These are phyloP conservation scores for Auanema sp. DNA, from an alignment of 2,888 invertebrate genomes.

Conservation along the genomic window DNA sequence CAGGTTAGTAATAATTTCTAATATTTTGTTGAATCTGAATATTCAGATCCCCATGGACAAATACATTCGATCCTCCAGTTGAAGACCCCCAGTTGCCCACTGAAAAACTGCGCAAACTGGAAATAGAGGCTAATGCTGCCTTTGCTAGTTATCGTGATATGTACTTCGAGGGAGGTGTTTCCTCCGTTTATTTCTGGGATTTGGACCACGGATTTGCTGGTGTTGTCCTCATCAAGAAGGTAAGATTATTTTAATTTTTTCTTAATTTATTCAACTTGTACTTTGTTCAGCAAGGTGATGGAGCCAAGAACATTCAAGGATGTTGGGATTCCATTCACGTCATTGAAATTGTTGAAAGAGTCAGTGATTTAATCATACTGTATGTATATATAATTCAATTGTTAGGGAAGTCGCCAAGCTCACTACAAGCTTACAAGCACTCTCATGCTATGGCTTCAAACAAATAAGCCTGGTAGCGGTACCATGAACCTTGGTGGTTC, in stretches of 20 bases:
- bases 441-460: constrained; percentile 98
- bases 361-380: constrained; percentile 8
- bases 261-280: not conserved
- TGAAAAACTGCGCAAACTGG: constrained; percentile 87
- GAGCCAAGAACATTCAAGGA: constrained; percentile 95
- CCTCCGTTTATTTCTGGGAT: constrained; percentile 99
- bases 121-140: constrained; percentile 95
- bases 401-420: constrained; percentile 35
- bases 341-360: constrained; percentile 80
- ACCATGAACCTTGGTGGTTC: constrained; percentile 99
- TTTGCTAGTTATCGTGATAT: constrained; percentile 91
- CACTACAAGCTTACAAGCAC: constrained; percentile 95
- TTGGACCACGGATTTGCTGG: constrained; percentile 92
- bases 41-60: constrained; percentile 92
- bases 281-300: constrained; percentile 74
- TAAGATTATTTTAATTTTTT: constrained; percentile 63
- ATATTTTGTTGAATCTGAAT: not conserved
- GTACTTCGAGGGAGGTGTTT: constrained; percentile 98
- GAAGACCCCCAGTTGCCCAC: constrained; percentile 99
- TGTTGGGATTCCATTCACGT: constrained; percentile 99
- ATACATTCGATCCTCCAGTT: constrained; percentile 92
- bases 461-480: constrained; percentile 83
- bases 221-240: constrained; percentile 97
- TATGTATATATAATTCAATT: constrained; percentile 3
- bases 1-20: constrained; percentile 71